Base-by-base conservation (phyloP, 2,888 invertebrate species). In the Aspidapion aeneum region DNA sequence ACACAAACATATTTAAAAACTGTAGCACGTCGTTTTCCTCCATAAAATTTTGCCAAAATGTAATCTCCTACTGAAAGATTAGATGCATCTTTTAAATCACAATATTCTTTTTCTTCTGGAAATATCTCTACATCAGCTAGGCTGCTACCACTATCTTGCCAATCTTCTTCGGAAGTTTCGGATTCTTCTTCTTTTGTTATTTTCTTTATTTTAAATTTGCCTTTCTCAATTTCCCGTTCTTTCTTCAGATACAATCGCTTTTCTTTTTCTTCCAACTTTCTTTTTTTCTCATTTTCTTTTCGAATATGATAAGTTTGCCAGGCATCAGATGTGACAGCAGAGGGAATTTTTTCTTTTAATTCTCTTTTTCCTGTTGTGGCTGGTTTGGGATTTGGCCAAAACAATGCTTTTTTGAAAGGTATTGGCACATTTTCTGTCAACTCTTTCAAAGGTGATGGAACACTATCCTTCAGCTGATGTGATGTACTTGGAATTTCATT, bases 401-500 rank as follows among this genome's bases (percentile, higher is more conserved):
- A 57, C 19, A 57, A 48, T 3, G 57, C 48, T n/a, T 22, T 22
- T 35, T 57, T 57, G 9, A 48, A 57, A n/a, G 57, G 57, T 12
- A 18, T 35, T 57, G 57, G 57, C 9, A 48, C 35, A 57, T n/a
- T n/a, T 22, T 18, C 9, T 17, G 57, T 18, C 48, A 22, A 35
- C 16, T 21, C 48, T 22, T 35, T 48, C 12, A 35, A 18, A 22
- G 22, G 12, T 35, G 35, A 35, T 35, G 35, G 35, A 35, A 35
- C 35, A 35, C 12, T 35, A 35, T 35, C 35, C 16, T 35, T 35
- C 12, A 35, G 12, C 35, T 3, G 35, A 7, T 35, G 35, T 35
- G 35, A 35, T 35, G 35, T 7, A 35, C 35, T 35, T 35, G 3
- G 35, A 3, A 12, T 35, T 35, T 35, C 35, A 7, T 35, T 35